A percentile compares a stretch with the other conserved stretches of the same genome.
Evolutionary conservation across 2,113 vertebrate genomes (phyloP).

Genomic region (Anhinga rufa): DNA sequence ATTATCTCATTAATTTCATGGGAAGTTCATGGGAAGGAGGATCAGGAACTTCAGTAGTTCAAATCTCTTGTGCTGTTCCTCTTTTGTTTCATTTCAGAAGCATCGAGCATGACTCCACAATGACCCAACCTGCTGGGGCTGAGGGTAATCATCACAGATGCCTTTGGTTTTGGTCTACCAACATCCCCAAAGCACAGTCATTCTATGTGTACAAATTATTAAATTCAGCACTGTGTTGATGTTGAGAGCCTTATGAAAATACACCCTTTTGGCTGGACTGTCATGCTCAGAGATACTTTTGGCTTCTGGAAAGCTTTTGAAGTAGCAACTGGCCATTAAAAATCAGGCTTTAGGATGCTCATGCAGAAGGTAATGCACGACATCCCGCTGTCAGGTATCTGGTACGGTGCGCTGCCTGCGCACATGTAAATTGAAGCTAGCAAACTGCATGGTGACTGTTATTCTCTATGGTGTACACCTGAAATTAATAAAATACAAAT

Average conservation of each 20-base stretch:
- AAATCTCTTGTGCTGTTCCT: background rate
- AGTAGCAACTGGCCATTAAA: background rate
- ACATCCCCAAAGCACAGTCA: background rate
- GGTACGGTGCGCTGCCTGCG: accelerated
- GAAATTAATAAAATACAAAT: background rate
- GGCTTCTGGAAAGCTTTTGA: background rate
- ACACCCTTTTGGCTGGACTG: background rate
- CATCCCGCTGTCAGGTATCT: accelerated
- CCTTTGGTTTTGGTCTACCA: background rate
- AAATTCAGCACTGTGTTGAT: background rate
- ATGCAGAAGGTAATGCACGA: accelerated
- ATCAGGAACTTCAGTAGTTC: background rate
- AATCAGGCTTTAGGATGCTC: background rate
- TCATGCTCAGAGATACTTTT: background rate
- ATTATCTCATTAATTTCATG: background rate
- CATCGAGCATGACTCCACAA: background rate
- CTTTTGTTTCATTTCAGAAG: background rate
- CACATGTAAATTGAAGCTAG: background rate
- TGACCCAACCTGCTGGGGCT: accelerated
- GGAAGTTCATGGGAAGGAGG: background rate
- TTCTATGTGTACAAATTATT: background rate
- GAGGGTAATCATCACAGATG: background rate
- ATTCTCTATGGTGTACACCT: background rate
- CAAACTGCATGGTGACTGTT: background rate
- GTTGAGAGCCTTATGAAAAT: background rate